A percentile compares a stretch with the other conserved stretches of the same genome.
Conservation (phyloP, 2,888 invertebrate genomes). For the Melieria picta region DNA sequence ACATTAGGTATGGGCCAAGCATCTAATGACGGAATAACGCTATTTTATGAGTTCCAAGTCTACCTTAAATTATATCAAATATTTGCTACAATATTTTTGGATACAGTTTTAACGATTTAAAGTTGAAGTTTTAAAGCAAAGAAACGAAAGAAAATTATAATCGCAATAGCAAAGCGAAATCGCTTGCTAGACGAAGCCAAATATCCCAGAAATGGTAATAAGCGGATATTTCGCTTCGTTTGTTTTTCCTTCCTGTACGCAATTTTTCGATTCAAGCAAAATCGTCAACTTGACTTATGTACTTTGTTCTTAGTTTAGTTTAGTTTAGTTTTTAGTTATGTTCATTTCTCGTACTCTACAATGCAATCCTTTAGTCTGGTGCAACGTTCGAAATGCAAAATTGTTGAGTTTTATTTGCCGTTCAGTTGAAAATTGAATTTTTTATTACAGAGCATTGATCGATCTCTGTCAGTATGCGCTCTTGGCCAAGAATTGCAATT, state of each 20-base stretch:
- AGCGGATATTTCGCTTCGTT: slow-evolving; percentile 3
- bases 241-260: slow-evolving; percentile 1
- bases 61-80: too few relatives aligned
- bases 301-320: slow-evolving; percentile 15
- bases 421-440: too few relatives aligned
- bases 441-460: too few relatives aligned
- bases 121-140: slow-evolving; percentile 11
- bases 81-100: too few relatives aligned
- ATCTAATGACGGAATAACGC: slow-evolving; percentile 66
- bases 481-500: too few relatives aligned
- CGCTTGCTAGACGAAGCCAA: too few relatives aligned
- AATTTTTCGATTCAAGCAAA: too few relatives aligned
- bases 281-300: neutral
- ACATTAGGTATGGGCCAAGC: slow-evolving; percentile 76
- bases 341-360: slow-evolving; percentile 18
- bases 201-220: slow-evolving; percentile 22
- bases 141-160: slow-evolving; percentile 22
- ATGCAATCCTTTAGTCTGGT: slow-evolving; percentile 12
- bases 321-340: slow-evolving; percentile 19
- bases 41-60: slow-evolving; percentile 44
- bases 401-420: too few relatives aligned
- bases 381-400: slow-evolving; percentile 1
- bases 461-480: too few relatives aligned
- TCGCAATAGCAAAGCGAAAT: neutral
- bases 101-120: slow-evolving; percentile 16